phyloP scores from a whole-genome alignment of 2,113 vertebrate species.

The Zootoca vivipara region DNA sequence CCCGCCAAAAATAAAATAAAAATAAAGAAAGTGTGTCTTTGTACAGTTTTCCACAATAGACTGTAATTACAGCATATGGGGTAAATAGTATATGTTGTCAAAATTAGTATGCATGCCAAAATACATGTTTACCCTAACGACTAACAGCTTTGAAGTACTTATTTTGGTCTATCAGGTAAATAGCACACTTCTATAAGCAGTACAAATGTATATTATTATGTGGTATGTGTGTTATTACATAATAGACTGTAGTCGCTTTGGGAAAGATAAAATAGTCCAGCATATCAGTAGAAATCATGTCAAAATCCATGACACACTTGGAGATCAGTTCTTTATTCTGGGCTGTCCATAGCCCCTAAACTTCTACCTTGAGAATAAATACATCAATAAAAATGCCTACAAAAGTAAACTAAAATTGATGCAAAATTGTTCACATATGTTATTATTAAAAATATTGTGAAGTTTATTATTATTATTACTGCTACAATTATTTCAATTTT shows the following conservation, averaged over 20 bases:
- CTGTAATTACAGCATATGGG: conserved; percentile 56
- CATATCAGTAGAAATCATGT: conserved; percentile 20
- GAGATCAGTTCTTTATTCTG: background rate
- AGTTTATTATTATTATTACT: background rate
- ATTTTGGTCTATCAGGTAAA: conserved; percentile 59
- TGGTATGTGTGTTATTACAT: conserved; percentile 35
- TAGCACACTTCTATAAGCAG: conserved; percentile 39
- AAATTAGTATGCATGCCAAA: conserved; percentile 68
- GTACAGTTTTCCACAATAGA: conserved; percentile 20
- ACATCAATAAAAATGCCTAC: background rate
- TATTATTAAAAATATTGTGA: no score
- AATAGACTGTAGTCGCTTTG: conserved; percentile 29
- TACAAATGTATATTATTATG: conserved; percentile 56
- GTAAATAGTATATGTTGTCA: conserved; percentile 59
- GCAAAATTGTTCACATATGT: background rate
- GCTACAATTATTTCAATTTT: no score
- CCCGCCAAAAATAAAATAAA: conserved; percentile 35
- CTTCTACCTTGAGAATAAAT: no score
- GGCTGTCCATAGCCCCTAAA: background rate
- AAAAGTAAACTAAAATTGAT: background rate
- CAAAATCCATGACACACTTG: background rate
- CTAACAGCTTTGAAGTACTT: conserved; percentile 52
- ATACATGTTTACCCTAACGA: conserved; percentile 58
- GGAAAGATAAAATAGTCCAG: conserved; percentile 41
- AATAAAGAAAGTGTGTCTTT: conserved; percentile 43